Conservation (phyloP, 2,888 invertebrate genomes). For the Oxyteleia sp. region DNA sequence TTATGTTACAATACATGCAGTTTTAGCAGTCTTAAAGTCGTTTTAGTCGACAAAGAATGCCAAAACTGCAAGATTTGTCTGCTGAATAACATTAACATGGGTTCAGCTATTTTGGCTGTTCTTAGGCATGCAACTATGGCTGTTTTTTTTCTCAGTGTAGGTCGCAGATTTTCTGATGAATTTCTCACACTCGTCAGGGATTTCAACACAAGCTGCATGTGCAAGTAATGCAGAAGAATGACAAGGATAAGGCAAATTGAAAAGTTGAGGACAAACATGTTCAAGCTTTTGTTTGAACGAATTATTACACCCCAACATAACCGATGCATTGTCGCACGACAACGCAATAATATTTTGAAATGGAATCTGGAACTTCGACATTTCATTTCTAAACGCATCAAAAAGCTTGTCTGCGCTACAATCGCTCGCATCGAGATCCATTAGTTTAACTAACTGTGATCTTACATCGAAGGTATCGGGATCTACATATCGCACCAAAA, state of each 20-base stretch:
- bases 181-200: constrained; percentile 40
- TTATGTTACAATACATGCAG: too few relatives aligned
- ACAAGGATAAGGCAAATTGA: constrained; percentile 18
- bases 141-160: too few relatives aligned
- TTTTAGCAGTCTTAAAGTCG: too few relatives aligned
- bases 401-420: constrained; percentile 33
- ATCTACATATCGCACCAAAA: constrained; percentile 40
- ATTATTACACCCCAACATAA: constrained; percentile 1
- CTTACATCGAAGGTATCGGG: neutral
- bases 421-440: constrained; percentile 31
- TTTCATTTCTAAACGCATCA: constrained; percentile 32
- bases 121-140: too few relatives aligned
- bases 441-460: constrained; percentile 27
- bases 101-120: too few relatives aligned
- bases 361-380: constrained; percentile 57
- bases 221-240: constrained; percentile 63
- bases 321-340: constrained; percentile 50
- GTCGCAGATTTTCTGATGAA: constrained; percentile 27
- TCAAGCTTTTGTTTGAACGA: constrained; percentile 61
- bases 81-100: too few relatives aligned
- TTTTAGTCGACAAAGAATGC: too few relatives aligned
- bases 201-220: constrained; percentile 41
- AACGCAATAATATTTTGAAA: constrained; percentile 62
- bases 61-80: too few relatives aligned
- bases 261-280: constrained; percentile 8